These are phyloP conservation scores for Drosophila pachea DNA, from an alignment of 1,140 invertebrate genomes.

Conservation along the genomic window DNA sequence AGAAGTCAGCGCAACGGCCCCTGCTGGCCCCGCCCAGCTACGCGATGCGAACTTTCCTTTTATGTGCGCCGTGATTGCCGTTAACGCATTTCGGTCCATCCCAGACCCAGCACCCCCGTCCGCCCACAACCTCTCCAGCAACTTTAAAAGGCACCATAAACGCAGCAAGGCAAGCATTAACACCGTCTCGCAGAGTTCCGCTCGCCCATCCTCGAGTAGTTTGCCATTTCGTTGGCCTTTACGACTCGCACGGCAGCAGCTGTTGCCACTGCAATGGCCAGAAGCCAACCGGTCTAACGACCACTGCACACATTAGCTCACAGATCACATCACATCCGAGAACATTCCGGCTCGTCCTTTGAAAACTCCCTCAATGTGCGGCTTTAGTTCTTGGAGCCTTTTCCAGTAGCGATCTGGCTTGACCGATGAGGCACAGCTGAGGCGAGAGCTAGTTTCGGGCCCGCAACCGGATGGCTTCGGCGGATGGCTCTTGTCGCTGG, in stretches of 20 bases:
- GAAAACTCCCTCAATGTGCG: too few relatives aligned
- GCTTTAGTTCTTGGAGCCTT: too few relatives aligned
- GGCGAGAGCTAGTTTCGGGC: not conserved
- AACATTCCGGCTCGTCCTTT: too few relatives aligned
- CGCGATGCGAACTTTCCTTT: not conserved
- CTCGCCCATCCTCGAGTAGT: constrained; percentile 4
- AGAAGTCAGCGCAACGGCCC: constrained; percentile 29
- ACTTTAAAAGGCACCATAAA: constrained; percentile 69
- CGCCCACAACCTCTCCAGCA: not conserved
- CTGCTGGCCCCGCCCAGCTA: not conserved
- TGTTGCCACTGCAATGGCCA: constrained; percentile 5
- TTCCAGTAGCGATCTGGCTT: too few relatives aligned
- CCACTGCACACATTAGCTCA: too few relatives aligned
- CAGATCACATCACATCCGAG: too few relatives aligned
- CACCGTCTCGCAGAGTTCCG: constrained; percentile 33
- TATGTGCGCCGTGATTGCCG: constrained; percentile 31
- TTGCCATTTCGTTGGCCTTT: constrained; percentile 28
- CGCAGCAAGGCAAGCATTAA: constrained; percentile 70
- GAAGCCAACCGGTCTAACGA: not conserved
- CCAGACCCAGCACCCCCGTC: constrained; percentile 18
- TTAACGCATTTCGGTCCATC: constrained; percentile 27
- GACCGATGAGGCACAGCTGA: too few relatives aligned
- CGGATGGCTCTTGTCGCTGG: not conserved
- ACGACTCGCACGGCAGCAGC: constrained; percentile 26
- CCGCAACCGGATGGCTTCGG: not conserved